Evolutionary conservation across 2,888 invertebrate species (phyloP).

Genomic region (Phalera bucephala): DNA sequence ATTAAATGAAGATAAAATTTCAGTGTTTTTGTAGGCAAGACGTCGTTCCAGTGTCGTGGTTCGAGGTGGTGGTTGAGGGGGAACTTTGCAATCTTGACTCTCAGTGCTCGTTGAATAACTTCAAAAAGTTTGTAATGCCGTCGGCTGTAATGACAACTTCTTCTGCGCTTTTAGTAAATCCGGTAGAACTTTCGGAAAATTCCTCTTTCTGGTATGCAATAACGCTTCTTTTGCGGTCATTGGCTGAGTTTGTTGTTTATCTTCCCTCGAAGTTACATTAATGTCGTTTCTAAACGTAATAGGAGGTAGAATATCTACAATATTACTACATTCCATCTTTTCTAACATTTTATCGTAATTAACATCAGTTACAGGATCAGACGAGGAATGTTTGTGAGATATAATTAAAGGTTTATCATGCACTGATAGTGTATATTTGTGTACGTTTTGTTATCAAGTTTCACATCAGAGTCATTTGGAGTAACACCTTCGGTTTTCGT

Average conservation of each 20-base stretch:
- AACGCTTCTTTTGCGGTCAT: constrained; percentile 88
- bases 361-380: constrained; percentile 86
- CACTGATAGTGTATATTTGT: constrained; percentile 66
- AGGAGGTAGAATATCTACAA: constrained; percentile 66
- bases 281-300: constrained; percentile 83
- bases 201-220: constrained; percentile 88
- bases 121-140: constrained; percentile 66
- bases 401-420: constrained; percentile 72
- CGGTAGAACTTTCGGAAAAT: constrained; percentile 94
- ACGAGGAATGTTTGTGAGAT: constrained; percentile 85
- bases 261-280: constrained; percentile 89
- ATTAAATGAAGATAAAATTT: constrained; percentile 67
- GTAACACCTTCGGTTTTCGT: constrained; percentile 73
- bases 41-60: constrained; percentile 87
- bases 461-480: constrained; percentile 27
- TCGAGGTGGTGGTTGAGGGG: constrained; percentile 90
- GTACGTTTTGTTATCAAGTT: constrained; percentile 47
- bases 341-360: constrained; percentile 69
- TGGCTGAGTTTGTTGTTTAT: constrained; percentile 56
- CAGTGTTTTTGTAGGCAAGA: constrained; percentile 67
- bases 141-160: constrained; percentile 86
- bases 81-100: constrained; percentile 69
- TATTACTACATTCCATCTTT: constrained; percentile 47
- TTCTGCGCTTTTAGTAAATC: constrained; percentile 86
- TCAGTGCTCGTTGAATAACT: constrained; percentile 51